Evolutionary conservation across 2,797 vertebrate genomes (phyloP), one percentile per base, ranked within the genome.

Genomic region (Enteromius mattozi): DNA sequence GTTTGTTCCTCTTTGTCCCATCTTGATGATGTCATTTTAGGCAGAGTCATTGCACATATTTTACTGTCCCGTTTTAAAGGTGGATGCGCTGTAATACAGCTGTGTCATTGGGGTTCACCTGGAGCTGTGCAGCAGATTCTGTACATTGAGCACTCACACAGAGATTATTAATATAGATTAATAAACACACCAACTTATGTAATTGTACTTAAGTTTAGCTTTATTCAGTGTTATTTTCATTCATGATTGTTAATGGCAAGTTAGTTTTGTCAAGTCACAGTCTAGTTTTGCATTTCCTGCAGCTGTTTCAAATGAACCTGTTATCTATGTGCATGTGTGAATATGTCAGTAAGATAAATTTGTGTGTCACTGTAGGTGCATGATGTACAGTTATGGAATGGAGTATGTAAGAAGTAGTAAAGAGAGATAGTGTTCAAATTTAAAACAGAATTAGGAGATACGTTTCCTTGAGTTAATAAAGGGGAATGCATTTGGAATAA

Each of bases 311-410:
- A 47, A 49, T 63, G 16, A 49, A n/a, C 13, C 21, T 66, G 59
- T 65, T 75, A n/a, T 37, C 17, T 35, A 6, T 49, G 16, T 45
- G 24, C 45, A 75, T 47, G 7, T 47, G 45, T 82, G 68, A 84
- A 86, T 88, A 84, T 92, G 93, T 92, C 86, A 91, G 83, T 17
- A 66, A 19, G 80, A 40, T 90, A 87, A 80, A 86, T 71, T 27
- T 47, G 49, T 65, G 12, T 83, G 47, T 78, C 17, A 81, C 13
- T 30, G 69, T 88, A 88, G n/a, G 24, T 16, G 47, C 1, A 40
- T n/a, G 24, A 51, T 72, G 14, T 49, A 75, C 35, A 59, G 1
- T 59, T 37, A 69, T 35, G 47, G 24, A 59, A 81, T 72, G 33
- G n/a, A 81, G 45, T 68, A 37, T 80, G n/a, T 59, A 2, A 2